These are phyloP conservation scores for Temnothorax longispinosus DNA, from an alignment of 1,140 invertebrate genomes.

Conservation along the genomic window DNA sequence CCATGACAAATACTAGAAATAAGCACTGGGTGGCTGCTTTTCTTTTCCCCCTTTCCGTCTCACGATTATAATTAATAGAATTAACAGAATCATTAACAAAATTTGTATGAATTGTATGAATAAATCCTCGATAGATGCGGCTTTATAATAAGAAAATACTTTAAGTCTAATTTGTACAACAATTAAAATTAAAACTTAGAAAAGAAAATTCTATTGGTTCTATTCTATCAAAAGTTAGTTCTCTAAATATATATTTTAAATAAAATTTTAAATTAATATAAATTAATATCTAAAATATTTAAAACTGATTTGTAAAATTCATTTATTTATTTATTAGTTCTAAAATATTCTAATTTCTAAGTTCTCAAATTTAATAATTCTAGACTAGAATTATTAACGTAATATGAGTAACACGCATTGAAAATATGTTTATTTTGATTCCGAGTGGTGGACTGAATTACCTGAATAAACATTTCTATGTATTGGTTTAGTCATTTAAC, in stretches of 20 bases:
- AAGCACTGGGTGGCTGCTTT: neutral
- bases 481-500: conserved; percentile 36
- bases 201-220: neutral
- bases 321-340: neutral
- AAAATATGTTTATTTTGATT: conserved; percentile 27
- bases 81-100: neutral
- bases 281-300: neutral
- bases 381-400: neutral
- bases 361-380: too few species aligned
- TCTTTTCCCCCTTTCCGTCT: too few species aligned
- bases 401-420: neutral
- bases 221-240: neutral
- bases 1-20: conserved; percentile 24
- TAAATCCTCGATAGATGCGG: neutral
- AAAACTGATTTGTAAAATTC: neutral
- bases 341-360: too few species aligned
- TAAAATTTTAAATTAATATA: neutral
- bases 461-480: neutral
- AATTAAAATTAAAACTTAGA: neutral
- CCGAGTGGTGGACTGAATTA: neutral
- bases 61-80: neutral
- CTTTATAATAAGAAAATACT: neutral
- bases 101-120: neutral
- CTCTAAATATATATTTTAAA: neutral
- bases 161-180: neutral